phyloP scores from a whole-genome alignment of 64 coral and sea anemone genomes.

The Pocillopora verrucosa region DNA sequence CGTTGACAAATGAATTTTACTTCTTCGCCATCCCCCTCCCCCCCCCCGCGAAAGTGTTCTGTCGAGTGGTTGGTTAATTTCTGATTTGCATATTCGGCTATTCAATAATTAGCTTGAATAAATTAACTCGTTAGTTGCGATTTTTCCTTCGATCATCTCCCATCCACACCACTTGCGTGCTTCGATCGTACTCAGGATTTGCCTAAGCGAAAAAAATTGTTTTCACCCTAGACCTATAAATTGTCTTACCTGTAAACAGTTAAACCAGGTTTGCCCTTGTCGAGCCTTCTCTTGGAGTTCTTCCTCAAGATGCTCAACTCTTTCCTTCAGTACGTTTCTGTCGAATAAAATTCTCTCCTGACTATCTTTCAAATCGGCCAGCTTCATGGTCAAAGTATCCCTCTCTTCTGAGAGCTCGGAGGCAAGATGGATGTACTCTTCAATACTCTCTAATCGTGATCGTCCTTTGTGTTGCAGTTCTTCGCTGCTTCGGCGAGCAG shows the following conservation, averaged over 20 bases:
- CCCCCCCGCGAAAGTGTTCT: too few relatives aligned
- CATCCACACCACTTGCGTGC: too few relatives aligned
- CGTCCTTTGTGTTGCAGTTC: conserved; percentile 73
- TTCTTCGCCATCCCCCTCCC: too few relatives aligned
- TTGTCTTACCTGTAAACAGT: conserved; percentile 70
- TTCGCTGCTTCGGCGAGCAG: conserved; percentile 66
- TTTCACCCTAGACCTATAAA: background rate
- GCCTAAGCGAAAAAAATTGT: too few relatives aligned
- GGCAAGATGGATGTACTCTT: conserved; percentile 69
- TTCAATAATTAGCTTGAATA: too few relatives aligned
- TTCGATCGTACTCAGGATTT: too few relatives aligned
- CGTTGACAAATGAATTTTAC: too few relatives aligned
- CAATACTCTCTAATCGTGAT: conserved; percentile 68
- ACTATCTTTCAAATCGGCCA: conserved; percentile 71
- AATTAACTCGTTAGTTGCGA: too few relatives aligned
- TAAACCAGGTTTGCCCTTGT: conserved; percentile 88
- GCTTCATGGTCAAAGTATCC: conserved; percentile 65
- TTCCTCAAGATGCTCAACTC: conserved; percentile 65
- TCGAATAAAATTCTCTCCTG: conserved; percentile 82
- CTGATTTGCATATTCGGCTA: too few relatives aligned
- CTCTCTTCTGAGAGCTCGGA: conserved; percentile 65
- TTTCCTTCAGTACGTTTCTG: conserved; percentile 64
- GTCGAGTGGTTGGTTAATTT: too few relatives aligned
- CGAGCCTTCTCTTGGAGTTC: conserved; percentile 86
- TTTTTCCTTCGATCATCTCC: too few relatives aligned